Conservation (phyloP, 2,113 vertebrate genomes). For the Callorhinus ursinus region DNA sequence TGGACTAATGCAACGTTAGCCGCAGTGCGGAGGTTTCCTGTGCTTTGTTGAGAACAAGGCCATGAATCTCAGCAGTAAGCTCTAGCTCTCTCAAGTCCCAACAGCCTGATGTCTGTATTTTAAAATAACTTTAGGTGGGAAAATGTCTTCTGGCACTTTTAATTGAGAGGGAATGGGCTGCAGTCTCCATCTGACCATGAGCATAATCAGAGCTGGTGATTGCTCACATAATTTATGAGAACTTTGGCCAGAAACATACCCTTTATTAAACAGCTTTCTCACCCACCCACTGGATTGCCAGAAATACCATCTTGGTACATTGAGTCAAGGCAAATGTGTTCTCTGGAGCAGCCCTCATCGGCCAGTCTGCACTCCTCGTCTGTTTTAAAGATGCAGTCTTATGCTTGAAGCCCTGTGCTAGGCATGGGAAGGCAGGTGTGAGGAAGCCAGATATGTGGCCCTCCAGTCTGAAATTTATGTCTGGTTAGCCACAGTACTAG, state of each 20-base stretch:
- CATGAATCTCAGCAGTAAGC: constrained; percentile 50
- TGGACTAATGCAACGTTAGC: background rate
- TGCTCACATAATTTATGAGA: background rate
- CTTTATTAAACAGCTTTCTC: background rate
- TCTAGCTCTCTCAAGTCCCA: background rate
- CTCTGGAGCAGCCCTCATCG: no score
- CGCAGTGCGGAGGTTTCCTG: background rate
- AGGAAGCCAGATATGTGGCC: fast-evolving
- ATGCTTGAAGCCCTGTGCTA: background rate
- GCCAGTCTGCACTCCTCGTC: fast-evolving
- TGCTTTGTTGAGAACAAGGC: background rate
- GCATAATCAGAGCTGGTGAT: background rate
- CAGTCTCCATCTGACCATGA: fast-evolving
- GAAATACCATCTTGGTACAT: background rate
- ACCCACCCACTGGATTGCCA: background rate
- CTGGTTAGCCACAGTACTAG: background rate
- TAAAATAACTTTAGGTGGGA: background rate
- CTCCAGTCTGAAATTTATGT: background rate
- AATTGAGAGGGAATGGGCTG: background rate
- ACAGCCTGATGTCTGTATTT: background rate
- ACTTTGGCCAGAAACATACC: background rate
- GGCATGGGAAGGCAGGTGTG: background rate
- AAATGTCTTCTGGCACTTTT: background rate
- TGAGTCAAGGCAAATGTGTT: background rate
- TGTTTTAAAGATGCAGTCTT: background rate